phyloP scores from a whole-genome alignment of 2,113 vertebrate genomes.

The Pimephales promelas region DNA sequence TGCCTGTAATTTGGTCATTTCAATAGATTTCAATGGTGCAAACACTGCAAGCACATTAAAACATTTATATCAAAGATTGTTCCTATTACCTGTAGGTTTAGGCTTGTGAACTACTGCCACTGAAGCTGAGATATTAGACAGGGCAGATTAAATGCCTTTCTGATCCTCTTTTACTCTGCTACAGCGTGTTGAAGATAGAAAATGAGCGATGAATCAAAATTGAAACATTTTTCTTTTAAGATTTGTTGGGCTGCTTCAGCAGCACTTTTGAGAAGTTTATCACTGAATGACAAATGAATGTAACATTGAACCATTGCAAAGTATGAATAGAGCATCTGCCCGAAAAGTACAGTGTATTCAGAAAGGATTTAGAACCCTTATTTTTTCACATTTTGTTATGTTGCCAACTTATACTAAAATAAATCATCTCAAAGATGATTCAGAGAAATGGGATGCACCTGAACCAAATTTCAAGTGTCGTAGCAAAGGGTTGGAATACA shows the following conservation, averaged over 20 bases:
- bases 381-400: neutral
- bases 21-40: neutral
- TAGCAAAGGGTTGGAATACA: neutral
- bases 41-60: neutral
- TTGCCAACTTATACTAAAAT: neutral
- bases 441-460: neutral
- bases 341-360: neutral
- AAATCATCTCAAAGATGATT: neutral
- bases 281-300: constrained; percentile 16
- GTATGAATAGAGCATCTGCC: neutral
- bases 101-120: neutral
- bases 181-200: neutral
- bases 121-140: neutral
- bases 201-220: neutral
- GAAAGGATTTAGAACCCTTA: neutral
- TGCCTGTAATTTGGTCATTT: neutral
- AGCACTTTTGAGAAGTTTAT: neutral
- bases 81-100: too few relatives aligned
- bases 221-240: neutral
- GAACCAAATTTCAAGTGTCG: neutral
- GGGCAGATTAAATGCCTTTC: neutral
- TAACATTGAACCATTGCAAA: neutral
- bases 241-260: neutral
- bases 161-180: neutral
- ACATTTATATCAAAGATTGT: neutral